Evolutionary conservation across 2,888 invertebrate genomes (phyloP).

Genomic region (Thumatha senex): DNA sequence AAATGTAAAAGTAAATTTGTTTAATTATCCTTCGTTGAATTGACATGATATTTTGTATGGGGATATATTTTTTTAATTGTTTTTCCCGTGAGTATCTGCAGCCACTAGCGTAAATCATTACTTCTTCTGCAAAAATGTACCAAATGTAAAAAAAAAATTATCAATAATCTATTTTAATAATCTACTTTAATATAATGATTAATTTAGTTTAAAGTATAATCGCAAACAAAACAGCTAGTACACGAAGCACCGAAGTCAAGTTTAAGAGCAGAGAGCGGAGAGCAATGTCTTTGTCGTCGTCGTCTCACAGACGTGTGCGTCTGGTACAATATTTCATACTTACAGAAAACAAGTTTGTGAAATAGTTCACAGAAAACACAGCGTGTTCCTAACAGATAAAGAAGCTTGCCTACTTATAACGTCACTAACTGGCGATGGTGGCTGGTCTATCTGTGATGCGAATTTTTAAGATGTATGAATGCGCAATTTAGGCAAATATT

Average conservation of each 20-base stretch:
- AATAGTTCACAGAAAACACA: conserved; percentile 47
- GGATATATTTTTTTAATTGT: no score
- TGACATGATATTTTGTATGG: no score
- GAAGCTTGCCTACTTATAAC: conserved; percentile 34
- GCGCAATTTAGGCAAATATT: conserved; percentile 2
- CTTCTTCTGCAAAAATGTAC: no score
- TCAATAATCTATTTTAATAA: no score
- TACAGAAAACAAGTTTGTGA: conserved; percentile 57
- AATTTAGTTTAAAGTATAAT: neutral
- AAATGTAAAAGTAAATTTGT: no score
- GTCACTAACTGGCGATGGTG: conserved; percentile 17
- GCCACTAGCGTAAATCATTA: no score
- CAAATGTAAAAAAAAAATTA: no score
- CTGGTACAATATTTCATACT: conserved; percentile 66
- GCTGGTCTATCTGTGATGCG: conserved; percentile 8
- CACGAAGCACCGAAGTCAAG: neutral
- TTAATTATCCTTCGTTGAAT: no score
- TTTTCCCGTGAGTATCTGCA: no score
- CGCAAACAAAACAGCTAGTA: conserved; percentile 1
- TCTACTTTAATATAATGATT: neutral
- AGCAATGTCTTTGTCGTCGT: conserved; percentile 11
- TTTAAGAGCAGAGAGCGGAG: no score
- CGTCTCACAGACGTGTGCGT: conserved; percentile 39
- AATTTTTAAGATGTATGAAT: conserved; percentile 6
- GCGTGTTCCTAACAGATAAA: conserved; percentile 62